phyloP scores from a whole-genome alignment of 2,797 vertebrate genomes.

The Xiphorhynchus erythropygius region DNA sequence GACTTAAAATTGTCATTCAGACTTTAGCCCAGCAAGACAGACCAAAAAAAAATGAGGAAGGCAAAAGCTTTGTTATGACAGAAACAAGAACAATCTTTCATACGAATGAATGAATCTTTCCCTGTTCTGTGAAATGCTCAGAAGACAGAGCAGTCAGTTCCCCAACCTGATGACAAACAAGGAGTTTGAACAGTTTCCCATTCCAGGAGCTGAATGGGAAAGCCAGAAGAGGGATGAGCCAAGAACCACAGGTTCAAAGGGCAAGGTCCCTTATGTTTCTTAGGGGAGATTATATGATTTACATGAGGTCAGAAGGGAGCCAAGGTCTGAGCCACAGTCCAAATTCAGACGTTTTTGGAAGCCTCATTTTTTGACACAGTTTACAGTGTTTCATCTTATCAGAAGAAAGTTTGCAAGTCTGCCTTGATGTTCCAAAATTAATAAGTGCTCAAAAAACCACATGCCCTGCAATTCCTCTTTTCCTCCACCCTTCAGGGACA shows the following conservation, averaged over 20 bases:
- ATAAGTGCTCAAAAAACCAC: not conserved
- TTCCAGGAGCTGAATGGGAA: slow-evolving; percentile 14
- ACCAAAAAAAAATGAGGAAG: not conserved
- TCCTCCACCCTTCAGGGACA: not conserved
- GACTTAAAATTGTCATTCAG: not conserved
- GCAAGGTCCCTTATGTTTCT: slow-evolving; percentile 22
- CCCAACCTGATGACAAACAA: not conserved
- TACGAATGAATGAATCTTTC: not conserved
- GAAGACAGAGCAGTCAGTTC: not conserved
- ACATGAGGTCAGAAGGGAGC: slow-evolving; percentile 12
- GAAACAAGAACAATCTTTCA: not conserved
- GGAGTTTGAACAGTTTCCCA: not conserved
- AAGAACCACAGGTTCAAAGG: slow-evolving; percentile 45
- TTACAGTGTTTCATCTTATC: slow-evolving; percentile 42
- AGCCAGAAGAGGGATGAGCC: slow-evolving; percentile 18
- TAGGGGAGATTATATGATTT: slow-evolving; percentile 17
- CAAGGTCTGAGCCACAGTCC: not conserved
- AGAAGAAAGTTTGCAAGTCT: slow-evolving; percentile 24
- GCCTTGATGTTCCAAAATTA: not conserved
- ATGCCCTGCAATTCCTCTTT: not conserved
- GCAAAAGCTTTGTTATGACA: not conserved
- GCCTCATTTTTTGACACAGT: slow-evolving; percentile 30
- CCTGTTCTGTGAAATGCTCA: not conserved
- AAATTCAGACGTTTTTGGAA: slow-evolving; percentile 30
- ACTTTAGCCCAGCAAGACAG: not conserved